These are phyloP conservation scores for Agelastica alni DNA, from an alignment of 2,888 invertebrate genomes.

Conservation along the genomic window DNA sequence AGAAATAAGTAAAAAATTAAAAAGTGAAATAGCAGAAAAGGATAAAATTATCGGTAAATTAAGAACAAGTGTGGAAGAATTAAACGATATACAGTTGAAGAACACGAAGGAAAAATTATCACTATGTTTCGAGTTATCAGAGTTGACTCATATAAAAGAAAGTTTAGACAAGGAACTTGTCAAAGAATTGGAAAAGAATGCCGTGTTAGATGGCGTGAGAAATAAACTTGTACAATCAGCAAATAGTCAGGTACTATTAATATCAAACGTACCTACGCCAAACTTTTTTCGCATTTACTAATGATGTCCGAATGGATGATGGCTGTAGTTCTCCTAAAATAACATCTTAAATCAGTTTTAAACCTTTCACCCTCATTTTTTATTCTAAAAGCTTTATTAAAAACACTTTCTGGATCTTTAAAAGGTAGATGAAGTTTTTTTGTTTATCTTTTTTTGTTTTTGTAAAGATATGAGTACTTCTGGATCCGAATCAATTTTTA, in stretches of 20 bases:
- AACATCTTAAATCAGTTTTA: too few species aligned
- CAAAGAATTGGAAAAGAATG: conserved; percentile 46
- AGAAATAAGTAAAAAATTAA: conserved; percentile 49
- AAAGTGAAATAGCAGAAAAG: conserved; percentile 47
- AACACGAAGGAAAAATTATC: conserved; percentile 50
- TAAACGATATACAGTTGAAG: conserved; percentile 48
- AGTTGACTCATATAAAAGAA: conserved; percentile 49
- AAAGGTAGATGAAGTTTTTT: too few species aligned
- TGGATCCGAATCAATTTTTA: too few species aligned
- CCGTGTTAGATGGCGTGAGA: conserved; percentile 44
- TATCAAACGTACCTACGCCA: too few species aligned
- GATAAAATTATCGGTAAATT: conserved; percentile 48
- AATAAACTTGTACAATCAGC: conserved; percentile 43
- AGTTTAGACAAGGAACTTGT: conserved; percentile 45
- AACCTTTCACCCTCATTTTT: too few species aligned
- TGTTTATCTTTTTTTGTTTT: too few species aligned
- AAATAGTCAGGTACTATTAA: conserved; percentile 41
- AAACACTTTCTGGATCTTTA: too few species aligned
- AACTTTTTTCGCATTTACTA: too few species aligned
- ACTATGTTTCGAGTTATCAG: conserved; percentile 50
- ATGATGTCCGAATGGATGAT: too few species aligned
- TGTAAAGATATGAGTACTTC: too few species aligned
- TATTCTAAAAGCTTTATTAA: too few species aligned
- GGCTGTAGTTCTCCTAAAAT: too few species aligned
- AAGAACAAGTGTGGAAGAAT: conserved; percentile 46